Conservation (phyloP, 2,888 invertebrate genomes). For the Eupithecia insigniata region DNA sequence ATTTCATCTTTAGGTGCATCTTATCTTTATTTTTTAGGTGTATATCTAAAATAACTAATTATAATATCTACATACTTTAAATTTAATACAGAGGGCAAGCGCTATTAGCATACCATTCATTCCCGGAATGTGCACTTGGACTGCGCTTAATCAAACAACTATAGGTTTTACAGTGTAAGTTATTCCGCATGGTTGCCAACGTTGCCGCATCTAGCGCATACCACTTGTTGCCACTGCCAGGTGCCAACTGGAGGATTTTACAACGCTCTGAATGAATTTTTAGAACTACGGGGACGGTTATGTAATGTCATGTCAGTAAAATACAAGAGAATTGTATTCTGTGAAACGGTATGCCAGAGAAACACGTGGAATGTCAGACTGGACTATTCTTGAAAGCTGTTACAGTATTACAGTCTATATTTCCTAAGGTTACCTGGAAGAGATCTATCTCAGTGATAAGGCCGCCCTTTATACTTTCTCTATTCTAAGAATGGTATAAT, state of each 20-base stretch:
- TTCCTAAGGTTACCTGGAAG: too few relatives aligned
- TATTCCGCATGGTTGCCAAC: conserved; percentile 36
- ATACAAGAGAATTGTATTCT: not conserved
- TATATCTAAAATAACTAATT: too few relatives aligned
- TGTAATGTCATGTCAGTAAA: not conserved
- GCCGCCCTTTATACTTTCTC: too few relatives aligned
- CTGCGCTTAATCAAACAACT: conserved; percentile 19
- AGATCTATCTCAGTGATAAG: too few relatives aligned
- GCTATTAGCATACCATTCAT: not conserved
- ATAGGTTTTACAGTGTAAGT: conserved; percentile 25
- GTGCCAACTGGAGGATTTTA: conserved; percentile 18
- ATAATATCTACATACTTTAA: too few relatives aligned
- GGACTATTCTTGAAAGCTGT: too few relatives aligned
- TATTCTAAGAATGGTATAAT: too few relatives aligned
- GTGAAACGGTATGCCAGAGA: not conserved
- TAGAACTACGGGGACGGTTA: not conserved
- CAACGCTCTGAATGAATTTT: conserved; percentile 3
- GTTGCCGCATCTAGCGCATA: conserved; percentile 31
- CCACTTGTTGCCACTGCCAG: conserved; percentile 32
- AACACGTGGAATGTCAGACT: not conserved
- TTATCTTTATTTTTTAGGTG: too few relatives aligned
- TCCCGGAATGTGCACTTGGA: conserved; percentile 1
- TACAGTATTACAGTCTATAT: not conserved
- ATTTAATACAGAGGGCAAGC: not conserved
- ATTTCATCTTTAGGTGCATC: too few relatives aligned